phyloP scores from a whole-genome alignment of 2,888 invertebrate genomes.

The Athalia circularis region DNA sequence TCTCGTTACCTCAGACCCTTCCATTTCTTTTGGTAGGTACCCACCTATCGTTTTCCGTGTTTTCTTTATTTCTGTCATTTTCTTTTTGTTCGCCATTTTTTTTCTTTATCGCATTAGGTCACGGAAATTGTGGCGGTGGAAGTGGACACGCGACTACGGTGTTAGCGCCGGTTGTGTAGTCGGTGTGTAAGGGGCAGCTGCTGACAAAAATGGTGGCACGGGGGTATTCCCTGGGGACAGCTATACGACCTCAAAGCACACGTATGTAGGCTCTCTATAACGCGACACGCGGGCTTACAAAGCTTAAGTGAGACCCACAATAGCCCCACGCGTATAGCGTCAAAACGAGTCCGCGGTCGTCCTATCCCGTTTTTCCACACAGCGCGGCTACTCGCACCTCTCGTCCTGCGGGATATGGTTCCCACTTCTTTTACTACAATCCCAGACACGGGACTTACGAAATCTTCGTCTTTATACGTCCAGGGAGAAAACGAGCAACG shows the following conservation, averaged over 20 bases:
- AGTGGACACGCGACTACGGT: too few species aligned
- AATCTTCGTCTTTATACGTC: too few species aligned
- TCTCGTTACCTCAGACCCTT: neutral
- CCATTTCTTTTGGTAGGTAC: neutral
- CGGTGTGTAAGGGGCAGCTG: neutral
- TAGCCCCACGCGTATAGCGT: conserved; percentile 9
- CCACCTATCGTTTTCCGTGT: neutral
- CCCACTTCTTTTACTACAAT: neutral
- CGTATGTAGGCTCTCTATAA: conserved; percentile 30
- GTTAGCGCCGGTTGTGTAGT: too few species aligned
- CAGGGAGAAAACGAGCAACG: too few species aligned
- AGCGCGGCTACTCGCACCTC: conserved; percentile 27
- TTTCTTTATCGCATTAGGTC: neutral
- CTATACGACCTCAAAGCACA: conserved; percentile 30
- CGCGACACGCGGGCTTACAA: conserved; percentile 41
- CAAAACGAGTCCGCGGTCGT: conserved; percentile 37
- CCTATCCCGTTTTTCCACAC: conserved; percentile 11
- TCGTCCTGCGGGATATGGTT: conserved; percentile 1
- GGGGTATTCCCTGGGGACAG: conserved; percentile 14
- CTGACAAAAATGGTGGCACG: conserved; percentile 27
- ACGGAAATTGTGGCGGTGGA: too few species aligned
- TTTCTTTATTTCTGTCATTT: neutral
- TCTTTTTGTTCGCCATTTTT: too few species aligned
- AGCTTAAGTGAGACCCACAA: conserved; percentile 41
- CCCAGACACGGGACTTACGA: conserved; percentile 3